Base-by-base conservation (phyloP, 2,888 invertebrate genomes). In the Eudasyphora cyanicolor region DNA sequence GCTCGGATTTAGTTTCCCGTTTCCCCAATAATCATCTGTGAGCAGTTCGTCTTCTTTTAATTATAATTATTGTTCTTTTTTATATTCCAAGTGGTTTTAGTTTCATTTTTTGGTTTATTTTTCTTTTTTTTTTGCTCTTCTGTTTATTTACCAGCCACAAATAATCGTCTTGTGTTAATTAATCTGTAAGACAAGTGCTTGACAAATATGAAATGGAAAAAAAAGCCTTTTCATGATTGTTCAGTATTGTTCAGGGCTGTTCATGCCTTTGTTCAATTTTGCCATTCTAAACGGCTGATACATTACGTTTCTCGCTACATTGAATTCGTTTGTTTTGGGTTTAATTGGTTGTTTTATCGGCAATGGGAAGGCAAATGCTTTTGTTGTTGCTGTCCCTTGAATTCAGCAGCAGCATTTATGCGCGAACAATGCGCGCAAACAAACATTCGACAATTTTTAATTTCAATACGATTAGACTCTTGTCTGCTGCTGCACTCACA, bases 121-220 rank as follows among this genome's bases (percentile, higher is more conserved):
- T n/a, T 67, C 29, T 27, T 29, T 60, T 17, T 29, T 60, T 24
- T n/a, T n/a, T n/a, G n/a, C 14, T 42, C 1, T 35, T 62, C n/a
- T 29, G n/a, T 14, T 17, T 24, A 32, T 57, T 57, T 49, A 24
- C 12, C 71, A 73, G 17, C 60, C 7, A 29, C 35, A 67, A 64
- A 49, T 60, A 74, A 74, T 76, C 73, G 19, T 21, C 69, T 70
- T 83, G 62, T 49, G 19, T 71, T 77, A 80, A 80, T 77, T 83
- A 75, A 80, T 75, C 74, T 83, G 76, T 74, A 62, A 62, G 45
- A 83, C 62, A 83, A 80, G 69, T 77, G 74, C 29, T 83, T 77
- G 74, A 83, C 74, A 83, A 80, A 75, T 75, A 80, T 57, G 60
- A 79, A 35, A 38, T 54, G 51, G 49, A 7, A n/a, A 45, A 45